Base-by-base conservation (phyloP, 2,797 vertebrate genomes). In the Neoniphon sammara region DNA sequence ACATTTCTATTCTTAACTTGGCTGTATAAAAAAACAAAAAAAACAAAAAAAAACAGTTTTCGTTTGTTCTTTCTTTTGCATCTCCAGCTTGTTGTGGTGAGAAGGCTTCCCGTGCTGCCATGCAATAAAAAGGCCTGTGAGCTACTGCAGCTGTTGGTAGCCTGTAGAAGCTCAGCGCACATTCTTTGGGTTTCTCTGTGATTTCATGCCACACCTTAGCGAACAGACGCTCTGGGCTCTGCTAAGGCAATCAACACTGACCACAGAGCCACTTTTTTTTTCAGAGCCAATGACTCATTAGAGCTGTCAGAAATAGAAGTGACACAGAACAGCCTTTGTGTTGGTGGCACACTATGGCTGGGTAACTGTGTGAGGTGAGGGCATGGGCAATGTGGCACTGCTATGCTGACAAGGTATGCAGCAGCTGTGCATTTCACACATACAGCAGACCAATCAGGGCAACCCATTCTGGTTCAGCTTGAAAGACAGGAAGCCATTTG, bases 271-370 rank as follows among this genome's bases (percentile, higher is more conserved):
- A 42, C 70, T 84, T 80, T 47, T 70, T 49, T 82, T 79, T 70
- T 69, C 39, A 82, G 67, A 79, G 84, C 78, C 30, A 21, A 87
- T 93, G 90, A 93, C 85, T 94, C 92, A 92, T 91, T 92, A 79
- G 84, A 86, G 85, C 90, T 80, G 91, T 89, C 91, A 91, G 91
- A 92, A 95, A 92, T 85, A 85, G 90, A 87, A 79, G 92, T 88
- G 90, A 92, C 87, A 91, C 85, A 90, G 86, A 86, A 86, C 80
- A 86, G 93, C 85, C 89, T 93, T 92, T 90, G 88, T 91, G 89
- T 91, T 91, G 91, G 83, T 78, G 84, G 79, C 71, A 74, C 77
- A 83, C 73, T 74, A 88, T 75, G 42, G 61, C 60, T 31, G 44
- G 42, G 17, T 25, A 14, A 7, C 3, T 27, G 25, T n/a, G 73